Conservation (phyloP, 2,113 vertebrate species). For the Sander lucioperca region DNA sequence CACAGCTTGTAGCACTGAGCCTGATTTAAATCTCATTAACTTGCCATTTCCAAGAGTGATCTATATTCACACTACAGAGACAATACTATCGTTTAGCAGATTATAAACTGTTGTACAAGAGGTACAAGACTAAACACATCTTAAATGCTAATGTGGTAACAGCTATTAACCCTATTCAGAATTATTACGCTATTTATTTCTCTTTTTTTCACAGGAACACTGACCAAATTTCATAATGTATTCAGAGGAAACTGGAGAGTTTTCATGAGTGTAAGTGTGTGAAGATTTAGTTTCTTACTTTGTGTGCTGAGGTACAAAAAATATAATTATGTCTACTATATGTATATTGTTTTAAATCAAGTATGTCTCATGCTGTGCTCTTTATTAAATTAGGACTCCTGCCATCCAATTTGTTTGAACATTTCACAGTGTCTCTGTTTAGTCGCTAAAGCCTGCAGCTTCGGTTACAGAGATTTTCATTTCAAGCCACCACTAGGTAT, state of each 20-base stretch:
- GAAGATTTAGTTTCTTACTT: slow-evolving; percentile 61
- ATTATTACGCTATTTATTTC: slow-evolving; percentile 31
- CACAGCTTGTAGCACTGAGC: slow-evolving; percentile 36
- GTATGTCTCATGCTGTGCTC: slow-evolving; percentile 67
- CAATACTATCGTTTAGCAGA: slow-evolving; percentile 56
- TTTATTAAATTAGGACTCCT: slow-evolving; percentile 77
- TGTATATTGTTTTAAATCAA: slow-evolving; percentile 82
- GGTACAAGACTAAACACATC: slow-evolving; percentile 54
- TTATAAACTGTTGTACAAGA: slow-evolving; percentile 51
- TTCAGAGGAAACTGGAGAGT: slow-evolving; percentile 49
- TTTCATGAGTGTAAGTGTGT: slow-evolving; percentile 49
- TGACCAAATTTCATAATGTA: slow-evolving; percentile 60
- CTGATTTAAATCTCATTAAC: slow-evolving; percentile 68
- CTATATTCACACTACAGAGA: slow-evolving; percentile 13
- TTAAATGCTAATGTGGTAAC: slow-evolving; percentile 63
- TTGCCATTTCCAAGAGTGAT: slow-evolving; percentile 45
- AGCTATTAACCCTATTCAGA: slow-evolving; percentile 60
- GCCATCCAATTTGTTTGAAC: slow-evolving; percentile 74
- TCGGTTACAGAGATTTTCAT: slow-evolving; percentile 64
- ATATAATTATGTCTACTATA: slow-evolving; percentile 71
- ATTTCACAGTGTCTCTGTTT: slow-evolving; percentile 74
- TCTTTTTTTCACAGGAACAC: slow-evolving; percentile 41
- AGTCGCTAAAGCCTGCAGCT: slow-evolving; percentile 58
- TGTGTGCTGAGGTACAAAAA: slow-evolving; percentile 48
- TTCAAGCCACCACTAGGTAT: slow-evolving; percentile 57